These are phyloP conservation scores for Scopus umbretta DNA, from an alignment of 2,113 vertebrate species.

Conservation along the genomic window DNA sequence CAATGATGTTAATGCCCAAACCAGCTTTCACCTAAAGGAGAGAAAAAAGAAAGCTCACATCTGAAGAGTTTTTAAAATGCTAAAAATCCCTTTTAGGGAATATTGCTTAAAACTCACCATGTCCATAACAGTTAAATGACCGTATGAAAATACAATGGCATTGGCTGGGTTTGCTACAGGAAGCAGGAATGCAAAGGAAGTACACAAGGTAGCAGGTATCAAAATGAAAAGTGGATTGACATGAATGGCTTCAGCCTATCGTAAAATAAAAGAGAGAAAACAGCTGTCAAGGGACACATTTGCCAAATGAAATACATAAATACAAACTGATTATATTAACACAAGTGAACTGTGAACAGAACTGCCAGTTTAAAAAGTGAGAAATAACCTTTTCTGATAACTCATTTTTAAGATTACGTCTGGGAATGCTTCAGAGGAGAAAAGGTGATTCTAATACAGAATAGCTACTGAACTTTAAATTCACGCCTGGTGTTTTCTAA, in stretches of 20 bases:
- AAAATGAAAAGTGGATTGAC: conserved; percentile 89
- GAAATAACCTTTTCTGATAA: neutral
- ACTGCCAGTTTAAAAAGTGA: neutral
- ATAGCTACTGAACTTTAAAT: neutral
- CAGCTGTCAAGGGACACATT: neutral
- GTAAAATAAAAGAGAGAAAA: neutral
- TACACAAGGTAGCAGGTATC: conserved; percentile 86
- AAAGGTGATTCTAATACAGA: neutral
- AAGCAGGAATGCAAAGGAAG: conserved; percentile 90
- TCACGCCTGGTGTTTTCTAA: neutral
- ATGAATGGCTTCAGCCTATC: conserved; percentile 85
- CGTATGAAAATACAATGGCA: conserved; percentile 88
- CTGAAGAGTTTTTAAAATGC: neutral
- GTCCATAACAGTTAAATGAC: conserved; percentile 82
- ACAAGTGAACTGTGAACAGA: neutral
- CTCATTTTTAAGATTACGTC: neutral
- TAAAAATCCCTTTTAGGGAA: neutral
- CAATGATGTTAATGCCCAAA: conserved; percentile 85
- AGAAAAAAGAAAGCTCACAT: neutral
- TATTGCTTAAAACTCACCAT: conserved; percentile 80
- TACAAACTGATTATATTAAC: neutral
- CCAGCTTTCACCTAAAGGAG: conserved; percentile 89
- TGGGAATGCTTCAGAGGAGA: neutral
- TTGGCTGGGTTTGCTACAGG: conserved; percentile 91
- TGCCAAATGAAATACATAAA: neutral